These are phyloP conservation scores for Sphaerophoria taeniata DNA, from an alignment of 2,888 invertebrate species.

Conservation along the genomic window DNA sequence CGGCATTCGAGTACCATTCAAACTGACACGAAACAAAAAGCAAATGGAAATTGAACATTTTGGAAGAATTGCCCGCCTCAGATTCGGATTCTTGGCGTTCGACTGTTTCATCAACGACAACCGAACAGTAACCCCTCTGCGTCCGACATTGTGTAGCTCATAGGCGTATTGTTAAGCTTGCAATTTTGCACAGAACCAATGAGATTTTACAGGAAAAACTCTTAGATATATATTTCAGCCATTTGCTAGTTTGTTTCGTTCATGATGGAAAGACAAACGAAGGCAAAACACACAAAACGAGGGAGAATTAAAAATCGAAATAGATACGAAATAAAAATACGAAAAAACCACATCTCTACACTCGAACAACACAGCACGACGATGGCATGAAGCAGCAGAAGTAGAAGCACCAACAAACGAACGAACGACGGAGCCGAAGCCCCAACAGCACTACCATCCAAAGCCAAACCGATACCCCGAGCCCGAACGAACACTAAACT, in stretches of 20 bases:
- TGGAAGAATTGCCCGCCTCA: slow-evolving; percentile 48
- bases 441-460: slow-evolving; percentile 38
- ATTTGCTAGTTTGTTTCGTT: neutral
- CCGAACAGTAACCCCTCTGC: neutral
- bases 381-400: slow-evolving; percentile 3
- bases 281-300: slow-evolving; percentile 31
- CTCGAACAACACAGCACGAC: slow-evolving; percentile 13
- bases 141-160: neutral
- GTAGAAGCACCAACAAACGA: neutral
- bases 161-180: slow-evolving; percentile 60
- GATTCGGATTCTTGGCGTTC: slow-evolving; percentile 26
- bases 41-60: slow-evolving; percentile 52
- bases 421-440: slow-evolving; percentile 13
- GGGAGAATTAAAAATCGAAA: slow-evolving; percentile 66
- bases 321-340: slow-evolving; percentile 60
- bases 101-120: slow-evolving; percentile 51
- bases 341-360: slow-evolving; percentile 47
- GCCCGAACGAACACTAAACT: slow-evolving; percentile 31
- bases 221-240: slow-evolving; percentile 43
- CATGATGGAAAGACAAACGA: slow-evolving; percentile 10
- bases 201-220: slow-evolving; percentile 33
- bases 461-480: slow-evolving; percentile 28
- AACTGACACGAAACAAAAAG: slow-evolving; percentile 41
- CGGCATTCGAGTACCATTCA: slow-evolving; percentile 29
- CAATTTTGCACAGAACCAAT: slow-evolving; percentile 50